Conservation (phyloP, 2,888 invertebrate genomes). For the Teleiodes luculella region DNA sequence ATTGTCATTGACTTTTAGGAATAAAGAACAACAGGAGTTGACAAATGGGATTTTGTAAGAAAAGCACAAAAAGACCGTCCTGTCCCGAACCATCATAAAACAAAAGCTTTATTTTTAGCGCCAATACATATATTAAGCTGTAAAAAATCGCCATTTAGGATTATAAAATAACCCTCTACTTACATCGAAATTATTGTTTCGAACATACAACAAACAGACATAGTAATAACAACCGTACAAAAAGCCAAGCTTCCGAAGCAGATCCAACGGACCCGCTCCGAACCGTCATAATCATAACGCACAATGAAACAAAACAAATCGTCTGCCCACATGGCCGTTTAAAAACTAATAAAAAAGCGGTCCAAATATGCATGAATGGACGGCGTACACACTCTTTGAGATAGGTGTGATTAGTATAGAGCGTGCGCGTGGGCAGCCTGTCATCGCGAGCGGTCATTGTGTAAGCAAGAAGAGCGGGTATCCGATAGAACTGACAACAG, state of each 20-base stretch:
- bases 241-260: background rate
- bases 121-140: too few relatives aligned
- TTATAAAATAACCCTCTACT: too few relatives aligned
- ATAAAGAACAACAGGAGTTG: too few relatives aligned
- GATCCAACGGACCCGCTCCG: background rate
- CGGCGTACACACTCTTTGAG: conserved; percentile 36
- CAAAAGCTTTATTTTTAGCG: too few relatives aligned
- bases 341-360: conserved; percentile 50
- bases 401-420: conserved; percentile 68
- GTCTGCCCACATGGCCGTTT: conserved; percentile 56
- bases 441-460: conserved; percentile 71
- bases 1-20: too few relatives aligned
- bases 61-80: too few relatives aligned
- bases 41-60: too few relatives aligned
- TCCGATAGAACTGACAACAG: conserved; percentile 40
- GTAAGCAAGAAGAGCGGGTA: conserved; percentile 41
- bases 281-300: conserved; percentile 1
- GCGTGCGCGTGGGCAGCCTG: conserved; percentile 66
- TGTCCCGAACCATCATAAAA: too few relatives aligned
- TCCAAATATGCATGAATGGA: conserved; percentile 69
- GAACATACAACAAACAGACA: too few relatives aligned
- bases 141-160: too few relatives aligned
- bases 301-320: conserved; percentile 56
- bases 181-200: too few relatives aligned
- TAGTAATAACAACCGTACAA: background rate